Evolutionary conservation across 2,113 vertebrate species (phyloP).

Genomic region (Cisticola juncidis): DNA sequence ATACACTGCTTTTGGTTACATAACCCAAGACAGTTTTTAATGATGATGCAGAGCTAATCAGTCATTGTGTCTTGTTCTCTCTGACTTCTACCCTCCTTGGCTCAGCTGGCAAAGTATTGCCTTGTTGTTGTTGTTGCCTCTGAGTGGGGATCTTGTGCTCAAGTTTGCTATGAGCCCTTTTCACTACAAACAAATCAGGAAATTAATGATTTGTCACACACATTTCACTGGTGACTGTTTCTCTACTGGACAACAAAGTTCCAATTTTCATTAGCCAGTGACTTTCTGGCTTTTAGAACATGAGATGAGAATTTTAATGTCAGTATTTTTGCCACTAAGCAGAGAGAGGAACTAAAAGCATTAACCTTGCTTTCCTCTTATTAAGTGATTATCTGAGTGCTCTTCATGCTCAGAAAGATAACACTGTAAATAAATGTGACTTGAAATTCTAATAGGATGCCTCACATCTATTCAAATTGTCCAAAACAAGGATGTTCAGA

Average conservation of each 20-base stretch:
- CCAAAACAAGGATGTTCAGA: not conserved
- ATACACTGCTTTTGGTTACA: too few relatives aligned
- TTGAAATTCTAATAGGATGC: not conserved
- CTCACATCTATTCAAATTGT: not conserved
- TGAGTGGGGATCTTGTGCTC: not conserved
- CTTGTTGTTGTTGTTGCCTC: not conserved
- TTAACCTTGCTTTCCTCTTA: conserved; percentile 17
- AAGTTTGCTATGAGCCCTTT: not conserved
- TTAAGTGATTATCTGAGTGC: not conserved
- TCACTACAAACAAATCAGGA: not conserved
- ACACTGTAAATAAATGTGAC: not conserved
- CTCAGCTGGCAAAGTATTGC: not conserved
- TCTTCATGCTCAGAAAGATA: conserved; percentile 1
- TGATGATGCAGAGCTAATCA: not conserved
- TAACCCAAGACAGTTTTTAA: not conserved
- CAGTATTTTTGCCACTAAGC: not conserved
- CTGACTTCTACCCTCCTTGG: not conserved
- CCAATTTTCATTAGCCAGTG: not conserved
- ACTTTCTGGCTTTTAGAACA: not conserved
- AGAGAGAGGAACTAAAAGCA: not conserved
- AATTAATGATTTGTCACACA: not conserved
- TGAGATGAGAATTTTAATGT: not conserved
- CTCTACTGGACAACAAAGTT: not conserved
- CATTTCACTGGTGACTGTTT: not conserved
- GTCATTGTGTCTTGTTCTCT: not conserved